These are phyloP conservation scores for Turritopsis dohrnii DNA, from an alignment of 30 jellyfish, hydroid and myxozoan species.

Conservation along the genomic window DNA sequence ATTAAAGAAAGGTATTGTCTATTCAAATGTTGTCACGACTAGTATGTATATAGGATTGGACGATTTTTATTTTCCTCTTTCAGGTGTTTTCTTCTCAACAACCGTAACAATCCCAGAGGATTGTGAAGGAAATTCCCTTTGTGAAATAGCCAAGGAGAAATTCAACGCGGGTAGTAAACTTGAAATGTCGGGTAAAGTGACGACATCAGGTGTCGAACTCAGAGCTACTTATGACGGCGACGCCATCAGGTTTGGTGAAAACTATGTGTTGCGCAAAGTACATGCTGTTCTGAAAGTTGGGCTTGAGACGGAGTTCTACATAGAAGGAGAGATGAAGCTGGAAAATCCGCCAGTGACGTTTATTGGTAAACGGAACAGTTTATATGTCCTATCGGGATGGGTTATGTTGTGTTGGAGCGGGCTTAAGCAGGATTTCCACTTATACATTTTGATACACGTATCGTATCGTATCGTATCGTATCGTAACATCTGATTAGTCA, in stretches of 20 bases:
- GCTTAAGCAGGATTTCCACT: no score
- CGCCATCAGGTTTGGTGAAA: conserved; percentile 43
- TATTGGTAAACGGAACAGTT: conserved; percentile 33
- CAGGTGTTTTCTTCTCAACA: conserved; percentile 67
- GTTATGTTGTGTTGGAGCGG: no score
- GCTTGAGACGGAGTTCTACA: conserved; percentile 42
- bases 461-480: no score
- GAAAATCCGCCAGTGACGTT: conserved; percentile 41
- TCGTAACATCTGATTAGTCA: no score
- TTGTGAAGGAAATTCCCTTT: conserved; percentile 60
- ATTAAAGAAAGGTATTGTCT: conserved; percentile 8
- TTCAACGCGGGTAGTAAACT: conserved; percentile 20
- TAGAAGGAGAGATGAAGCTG: conserved; percentile 39
- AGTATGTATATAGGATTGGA: no score
- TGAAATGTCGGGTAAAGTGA: conserved; percentile 34
- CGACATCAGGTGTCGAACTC: conserved; percentile 50
- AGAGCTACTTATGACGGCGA: conserved; percentile 63
- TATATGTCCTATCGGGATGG: no score
- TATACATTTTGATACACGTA: no score
- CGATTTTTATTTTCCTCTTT: no score
- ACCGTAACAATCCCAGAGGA: conserved; percentile 63
- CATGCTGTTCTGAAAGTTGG: conserved; percentile 52
- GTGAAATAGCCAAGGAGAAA: conserved; percentile 62
- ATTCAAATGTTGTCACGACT: no score
- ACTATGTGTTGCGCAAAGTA: conserved; percentile 28